These are phyloP conservation scores for Brachypalpus laphriformis DNA, from an alignment of 2,888 invertebrate species.

Conservation along the genomic window DNA sequence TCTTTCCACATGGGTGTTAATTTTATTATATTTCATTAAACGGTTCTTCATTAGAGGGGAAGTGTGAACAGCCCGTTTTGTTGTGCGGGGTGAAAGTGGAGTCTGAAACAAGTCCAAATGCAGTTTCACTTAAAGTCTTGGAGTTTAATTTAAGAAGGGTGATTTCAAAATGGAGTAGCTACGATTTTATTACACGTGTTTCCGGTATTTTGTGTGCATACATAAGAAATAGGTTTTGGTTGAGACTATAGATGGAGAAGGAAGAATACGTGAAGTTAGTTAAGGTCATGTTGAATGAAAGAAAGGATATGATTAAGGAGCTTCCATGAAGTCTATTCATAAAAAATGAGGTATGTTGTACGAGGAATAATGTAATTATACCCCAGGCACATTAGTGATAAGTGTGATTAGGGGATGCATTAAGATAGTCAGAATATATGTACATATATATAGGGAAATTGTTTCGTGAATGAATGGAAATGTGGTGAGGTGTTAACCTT, in stretches of 20 bases:
- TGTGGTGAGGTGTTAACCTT: no score
- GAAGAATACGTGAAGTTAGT: slow-evolving; percentile 10
- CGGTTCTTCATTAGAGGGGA: slow-evolving; percentile 34
- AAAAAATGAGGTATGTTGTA: not conserved
- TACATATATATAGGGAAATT: no score
- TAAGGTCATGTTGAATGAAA: not conserved
- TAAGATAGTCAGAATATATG: no score
- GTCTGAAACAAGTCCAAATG: not conserved
- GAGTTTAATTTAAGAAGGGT: not conserved
- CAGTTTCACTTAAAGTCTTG: not conserved
- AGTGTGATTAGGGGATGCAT: no score
- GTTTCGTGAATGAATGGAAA: no score
- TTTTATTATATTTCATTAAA: slow-evolving; percentile 66
- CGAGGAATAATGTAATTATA: not conserved
- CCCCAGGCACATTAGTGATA: no score
- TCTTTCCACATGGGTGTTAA: slow-evolving; percentile 59
- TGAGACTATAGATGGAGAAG: not conserved
- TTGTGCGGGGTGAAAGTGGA: not conserved
- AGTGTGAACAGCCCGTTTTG: slow-evolving; percentile 50
- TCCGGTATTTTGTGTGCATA: not conserved
- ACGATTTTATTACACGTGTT: slow-evolving; percentile 23
- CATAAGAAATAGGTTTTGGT: slow-evolving; percentile 10
- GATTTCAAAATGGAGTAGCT: slow-evolving; percentile 32
- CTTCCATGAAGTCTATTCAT: not conserved
- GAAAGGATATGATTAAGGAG: slow-evolving; percentile 12